phyloP scores from a whole-genome alignment of 2,888 invertebrate species.

The Machimus rusticus region DNA sequence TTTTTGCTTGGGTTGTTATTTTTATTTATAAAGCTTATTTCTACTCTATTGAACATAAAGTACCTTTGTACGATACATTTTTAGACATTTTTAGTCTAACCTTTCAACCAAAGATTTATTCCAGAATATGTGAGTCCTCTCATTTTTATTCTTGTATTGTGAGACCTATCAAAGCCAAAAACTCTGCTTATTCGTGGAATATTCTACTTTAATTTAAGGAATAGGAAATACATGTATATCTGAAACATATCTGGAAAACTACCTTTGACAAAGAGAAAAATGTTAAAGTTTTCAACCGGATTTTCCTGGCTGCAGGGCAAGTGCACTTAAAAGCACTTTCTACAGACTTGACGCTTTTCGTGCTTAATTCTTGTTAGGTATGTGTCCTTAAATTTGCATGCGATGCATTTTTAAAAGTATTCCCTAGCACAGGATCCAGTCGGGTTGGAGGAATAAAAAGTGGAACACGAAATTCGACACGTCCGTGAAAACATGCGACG shows the following conservation, averaged over 20 bases:
- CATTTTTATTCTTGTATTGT: neutral
- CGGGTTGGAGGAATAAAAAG: neutral
- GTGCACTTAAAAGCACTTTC: neutral
- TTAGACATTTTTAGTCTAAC: too few relatives aligned
- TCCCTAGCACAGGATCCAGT: neutral
- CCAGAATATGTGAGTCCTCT: neutral
- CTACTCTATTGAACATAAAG: too few relatives aligned
- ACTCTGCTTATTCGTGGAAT: neutral
- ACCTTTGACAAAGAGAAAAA: neutral
- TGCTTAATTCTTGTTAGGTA: neutral
- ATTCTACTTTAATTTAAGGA: neutral
- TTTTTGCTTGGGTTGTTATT: too few relatives aligned
- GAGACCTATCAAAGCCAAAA: neutral
- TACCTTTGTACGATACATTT: too few relatives aligned
- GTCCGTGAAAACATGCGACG: neutral
- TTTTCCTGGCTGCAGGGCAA: neutral
- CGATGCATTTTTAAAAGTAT: conserved; percentile 7
- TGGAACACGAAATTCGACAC: neutral
- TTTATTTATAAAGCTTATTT: too few relatives aligned
- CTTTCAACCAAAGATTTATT: neutral
- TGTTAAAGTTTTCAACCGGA: neutral
- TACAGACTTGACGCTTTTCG: neutral
- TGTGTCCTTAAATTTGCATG: neutral
- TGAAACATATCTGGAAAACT: neutral
- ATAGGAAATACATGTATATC: neutral